A percentile compares a stretch with the other conserved stretches of the same genome.
These are phyloP conservation scores for Perca fluviatilis DNA, from an alignment of 2,113 vertebrate genomes.

Conservation along the genomic window DNA sequence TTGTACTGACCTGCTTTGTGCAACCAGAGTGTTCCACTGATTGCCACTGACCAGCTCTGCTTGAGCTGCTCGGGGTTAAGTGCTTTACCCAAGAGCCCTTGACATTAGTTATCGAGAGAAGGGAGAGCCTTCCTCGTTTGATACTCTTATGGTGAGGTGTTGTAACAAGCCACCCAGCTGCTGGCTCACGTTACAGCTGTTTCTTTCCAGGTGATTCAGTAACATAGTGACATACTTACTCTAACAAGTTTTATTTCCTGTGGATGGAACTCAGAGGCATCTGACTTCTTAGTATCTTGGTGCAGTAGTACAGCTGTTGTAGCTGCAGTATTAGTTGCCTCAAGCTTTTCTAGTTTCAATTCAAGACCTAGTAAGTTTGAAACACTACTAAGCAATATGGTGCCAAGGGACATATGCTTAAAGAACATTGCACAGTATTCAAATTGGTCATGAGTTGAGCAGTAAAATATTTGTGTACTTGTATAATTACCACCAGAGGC, in stretches of 20 bases:
- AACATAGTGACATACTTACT: not conserved
- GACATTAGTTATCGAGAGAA: not conserved
- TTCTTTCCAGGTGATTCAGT: not conserved
- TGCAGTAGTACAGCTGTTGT: not conserved
- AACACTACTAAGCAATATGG: constrained; percentile 3
- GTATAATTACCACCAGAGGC: constrained; percentile 13
- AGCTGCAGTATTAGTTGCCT: not conserved
- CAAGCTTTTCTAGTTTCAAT: constrained; percentile 8
- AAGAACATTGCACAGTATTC: not conserved
- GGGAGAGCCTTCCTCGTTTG: not conserved
- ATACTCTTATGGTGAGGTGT: not conserved
- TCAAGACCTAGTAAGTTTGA: constrained; percentile 1
- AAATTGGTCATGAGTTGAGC: constrained; percentile 8
- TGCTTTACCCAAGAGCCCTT: constrained; percentile 22
- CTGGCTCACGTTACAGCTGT: not conserved
- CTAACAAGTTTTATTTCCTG: not conserved
- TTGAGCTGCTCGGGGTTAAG: constrained; percentile 13
- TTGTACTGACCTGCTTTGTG: not conserved
- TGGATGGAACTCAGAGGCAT: not conserved
- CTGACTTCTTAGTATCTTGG: not conserved
- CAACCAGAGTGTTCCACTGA: not conserved
- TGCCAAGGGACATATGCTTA: not conserved
- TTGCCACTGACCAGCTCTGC: not conserved
- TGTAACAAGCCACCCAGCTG: not conserved
- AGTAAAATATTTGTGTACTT: not conserved